Base-by-base conservation (phyloP, 2,888 invertebrate species). In the Gymnocheta viridis region DNA sequence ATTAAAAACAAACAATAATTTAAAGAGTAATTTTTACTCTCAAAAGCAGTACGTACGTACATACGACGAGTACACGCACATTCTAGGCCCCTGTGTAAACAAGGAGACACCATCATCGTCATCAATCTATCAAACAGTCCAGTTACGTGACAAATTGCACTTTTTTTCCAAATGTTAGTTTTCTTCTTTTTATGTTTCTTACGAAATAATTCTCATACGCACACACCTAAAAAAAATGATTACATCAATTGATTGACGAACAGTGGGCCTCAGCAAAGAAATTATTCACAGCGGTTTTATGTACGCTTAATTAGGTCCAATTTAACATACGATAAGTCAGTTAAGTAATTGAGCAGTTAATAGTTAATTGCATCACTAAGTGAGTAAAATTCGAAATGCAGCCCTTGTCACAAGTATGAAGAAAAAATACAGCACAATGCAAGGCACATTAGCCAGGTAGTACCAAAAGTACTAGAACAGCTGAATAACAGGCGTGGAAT, bases 121-220 rank as follows among this genome's bases (percentile, higher is more conserved):
- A 12, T 19, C 66, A n/a, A 35, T 69, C 47, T 77, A 44, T 49
- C 60, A 41, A 14, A 19, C 51, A 79, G 80, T 49, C 76, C 83
- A 83, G 70, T 70, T 76, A 83, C 76, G 80, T 80, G 74, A 76
- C 66, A 83, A 72, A 76, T 80, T 80, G 76, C 74, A 76, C 44
- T 49, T 74, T 64, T 69, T 70, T 44, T 17, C 6, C 27, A n/a
- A 14, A 17, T 17, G 0, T 60, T 47, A 60, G 27, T 41, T 56
- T 72, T 56, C n/a, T 58, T 70, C 38, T 38, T 62, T 60, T 58
- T 62, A 44, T 35, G 35, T 66, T 51, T 80, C 70, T 70, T 79
- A 64, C 38, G 54, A 70, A 79, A 80, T 67, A 67, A 80, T 67
- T 73, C 67, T 80, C 51, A 69, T 49, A 41, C 58, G 38, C 79